Conservation (phyloP, 2,888 invertebrate genomes). For the Druceiella hillmani region DNA sequence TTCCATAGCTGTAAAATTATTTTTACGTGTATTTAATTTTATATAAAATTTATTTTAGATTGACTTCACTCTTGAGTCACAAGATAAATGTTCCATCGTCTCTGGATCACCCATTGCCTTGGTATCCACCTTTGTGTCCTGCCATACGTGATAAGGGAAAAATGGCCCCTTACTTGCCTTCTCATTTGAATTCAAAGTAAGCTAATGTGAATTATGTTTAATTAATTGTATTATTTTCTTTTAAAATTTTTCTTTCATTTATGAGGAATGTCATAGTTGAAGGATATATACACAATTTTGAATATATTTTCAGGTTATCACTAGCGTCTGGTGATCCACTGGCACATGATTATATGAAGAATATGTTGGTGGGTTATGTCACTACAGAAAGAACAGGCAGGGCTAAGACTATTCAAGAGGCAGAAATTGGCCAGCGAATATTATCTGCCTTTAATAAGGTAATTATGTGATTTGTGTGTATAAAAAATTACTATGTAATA, state of each 20-base stretch:
- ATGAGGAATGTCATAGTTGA: too few species aligned
- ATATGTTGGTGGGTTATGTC: too few species aligned
- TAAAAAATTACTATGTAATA: too few species aligned
- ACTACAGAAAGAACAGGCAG: conserved; percentile 32
- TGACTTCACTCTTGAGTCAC: conserved; percentile 51
- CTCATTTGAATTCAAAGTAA: conserved; percentile 33
- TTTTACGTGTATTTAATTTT: conserved; percentile 10
- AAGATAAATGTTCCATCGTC: conserved; percentile 56
- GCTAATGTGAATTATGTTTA: conserved; percentile 20
- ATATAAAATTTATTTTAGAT: conserved; percentile 31
- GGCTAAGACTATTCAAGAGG: conserved; percentile 50
- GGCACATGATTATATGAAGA: too few species aligned
- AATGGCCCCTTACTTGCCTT: conserved; percentile 33
- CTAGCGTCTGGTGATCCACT: too few species aligned
- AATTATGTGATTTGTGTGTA: conserved; percentile 17
- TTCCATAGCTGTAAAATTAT: too few species aligned
- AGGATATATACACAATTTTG: too few species aligned
- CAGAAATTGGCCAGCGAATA: conserved; percentile 75
- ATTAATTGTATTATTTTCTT: neutral
- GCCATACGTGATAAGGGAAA: conserved; percentile 27
- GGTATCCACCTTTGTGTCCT: conserved; percentile 70
- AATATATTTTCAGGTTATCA: too few species aligned
- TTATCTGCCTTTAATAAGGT: conserved; percentile 65
- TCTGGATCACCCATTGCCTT: conserved; percentile 65
- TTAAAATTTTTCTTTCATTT: too few species aligned